phyloP scores from a whole-genome alignment of 2,888 invertebrate species.

The Xanthia togata region DNA sequence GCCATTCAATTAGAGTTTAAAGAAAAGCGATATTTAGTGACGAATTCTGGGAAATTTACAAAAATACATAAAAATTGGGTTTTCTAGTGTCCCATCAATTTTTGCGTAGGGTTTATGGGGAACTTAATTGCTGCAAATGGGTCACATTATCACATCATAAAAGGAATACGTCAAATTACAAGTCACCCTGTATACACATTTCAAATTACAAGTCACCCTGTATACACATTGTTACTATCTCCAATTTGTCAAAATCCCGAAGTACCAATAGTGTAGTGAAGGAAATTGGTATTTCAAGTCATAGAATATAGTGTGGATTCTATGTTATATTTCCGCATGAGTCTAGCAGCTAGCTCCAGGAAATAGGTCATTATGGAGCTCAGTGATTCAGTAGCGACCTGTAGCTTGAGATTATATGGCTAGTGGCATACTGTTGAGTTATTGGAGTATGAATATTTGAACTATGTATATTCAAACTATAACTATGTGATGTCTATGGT shows the following conservation, averaged over 20 bases:
- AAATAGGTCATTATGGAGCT: slow-evolving; percentile 43
- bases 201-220: too few species aligned
- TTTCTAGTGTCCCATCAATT: too few species aligned
- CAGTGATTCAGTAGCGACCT: slow-evolving; percentile 43
- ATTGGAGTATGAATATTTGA: slow-evolving; percentile 2
- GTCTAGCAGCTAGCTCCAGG: slow-evolving; percentile 40
- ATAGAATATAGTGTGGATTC: slow-evolving; percentile 9
- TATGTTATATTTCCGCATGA: slow-evolving; percentile 28
- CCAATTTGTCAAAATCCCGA: background rate
- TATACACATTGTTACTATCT: background rate
- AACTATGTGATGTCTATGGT: background rate
- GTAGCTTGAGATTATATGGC: slow-evolving; percentile 26
- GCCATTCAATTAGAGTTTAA: too few species aligned
- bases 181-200: too few species aligned
- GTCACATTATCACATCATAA: too few species aligned
- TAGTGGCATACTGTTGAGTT: background rate
- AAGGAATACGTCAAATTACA: too few species aligned
- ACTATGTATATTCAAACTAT: background rate
- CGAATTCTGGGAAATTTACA: too few species aligned
- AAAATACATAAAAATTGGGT: too few species aligned
- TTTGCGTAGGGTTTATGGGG: too few species aligned
- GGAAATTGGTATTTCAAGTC: slow-evolving; percentile 39
- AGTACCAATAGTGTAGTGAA: background rate
- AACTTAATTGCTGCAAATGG: too few species aligned
- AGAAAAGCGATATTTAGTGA: too few species aligned